These are phyloP conservation scores for Leucania comma DNA, from an alignment of 2,888 invertebrate species.

Conservation along the genomic window DNA sequence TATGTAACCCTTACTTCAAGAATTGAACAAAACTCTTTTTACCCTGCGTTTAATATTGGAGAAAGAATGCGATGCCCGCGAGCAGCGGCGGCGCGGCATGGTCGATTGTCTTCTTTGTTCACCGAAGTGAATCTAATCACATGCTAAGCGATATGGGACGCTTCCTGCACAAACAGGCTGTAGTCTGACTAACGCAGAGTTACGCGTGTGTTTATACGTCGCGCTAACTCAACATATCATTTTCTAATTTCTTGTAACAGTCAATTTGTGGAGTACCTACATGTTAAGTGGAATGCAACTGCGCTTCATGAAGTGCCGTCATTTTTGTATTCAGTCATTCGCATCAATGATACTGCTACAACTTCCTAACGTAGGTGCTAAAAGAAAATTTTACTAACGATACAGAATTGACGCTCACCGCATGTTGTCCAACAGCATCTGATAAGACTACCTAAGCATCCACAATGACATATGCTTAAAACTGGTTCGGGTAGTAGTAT, in stretches of 20 bases:
- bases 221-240: neutral
- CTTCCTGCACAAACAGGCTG: constrained; percentile 1
- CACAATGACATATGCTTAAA: constrained; percentile 85
- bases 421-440: constrained; percentile 83
- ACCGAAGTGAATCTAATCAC: constrained; percentile 77
- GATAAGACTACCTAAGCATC: constrained; percentile 82
- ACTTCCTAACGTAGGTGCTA: constrained; percentile 3
- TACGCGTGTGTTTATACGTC: neutral
- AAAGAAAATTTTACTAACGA: constrained; percentile 73
- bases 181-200: neutral
- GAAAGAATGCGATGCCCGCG: constrained; percentile 72
- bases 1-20: neutral
- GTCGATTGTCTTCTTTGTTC: constrained; percentile 84
- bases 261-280: neutral
- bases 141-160: constrained; percentile 72
- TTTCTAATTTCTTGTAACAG: constrained; percentile 2
- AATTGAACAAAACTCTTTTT: constrained; percentile 27
- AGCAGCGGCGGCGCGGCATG: constrained; percentile 44
- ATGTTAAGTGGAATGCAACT: neutral
- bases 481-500: constrained; percentile 47
- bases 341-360: neutral
- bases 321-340: neutral
- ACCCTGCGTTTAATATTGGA: constrained; percentile 70
- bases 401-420: constrained; percentile 77
- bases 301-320: neutral